Evolutionary conservation across 2,888 invertebrate genomes (phyloP).

Genomic region (Synanthedon tipuliformis): DNA sequence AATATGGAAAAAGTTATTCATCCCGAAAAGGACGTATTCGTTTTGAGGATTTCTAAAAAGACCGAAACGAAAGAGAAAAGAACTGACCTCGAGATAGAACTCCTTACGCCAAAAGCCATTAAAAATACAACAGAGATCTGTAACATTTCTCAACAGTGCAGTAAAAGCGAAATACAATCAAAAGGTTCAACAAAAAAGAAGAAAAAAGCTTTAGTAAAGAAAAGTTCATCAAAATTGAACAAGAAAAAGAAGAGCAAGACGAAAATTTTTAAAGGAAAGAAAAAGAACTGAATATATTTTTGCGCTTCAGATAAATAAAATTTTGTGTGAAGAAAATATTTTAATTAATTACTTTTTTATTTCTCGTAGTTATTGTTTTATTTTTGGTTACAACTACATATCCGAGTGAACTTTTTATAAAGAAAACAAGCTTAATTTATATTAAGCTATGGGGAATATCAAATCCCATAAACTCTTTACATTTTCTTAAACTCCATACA

Average conservation of each 20-base stretch:
- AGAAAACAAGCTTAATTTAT: too few relatives aligned
- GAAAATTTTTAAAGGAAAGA: neutral
- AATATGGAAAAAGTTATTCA: conserved; percentile 47
- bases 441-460: too few relatives aligned
- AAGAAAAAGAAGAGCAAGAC: conserved; percentile 9
- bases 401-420: too few relatives aligned
- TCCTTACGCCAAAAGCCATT: conserved; percentile 51
- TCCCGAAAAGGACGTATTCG: conserved; percentile 54
- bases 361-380: too few relatives aligned
- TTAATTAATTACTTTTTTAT: too few relatives aligned
- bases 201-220: conserved; percentile 16
- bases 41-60: conserved; percentile 60
- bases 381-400: too few relatives aligned
- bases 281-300: neutral
- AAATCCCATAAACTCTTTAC: too few relatives aligned
- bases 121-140: conserved; percentile 17
- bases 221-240: conserved; percentile 8
- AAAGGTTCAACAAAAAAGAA: conserved; percentile 17
- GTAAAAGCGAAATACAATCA: conserved; percentile 21
- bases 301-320: neutral
- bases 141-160: conserved; percentile 37
- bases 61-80: conserved; percentile 57
- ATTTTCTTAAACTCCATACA: too few relatives aligned
- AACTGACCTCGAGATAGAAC: conserved; percentile 59
- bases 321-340: too few relatives aligned